Base-by-base conservation (phyloP, 2,113 vertebrate species). In the Oryzias woworae region DNA sequence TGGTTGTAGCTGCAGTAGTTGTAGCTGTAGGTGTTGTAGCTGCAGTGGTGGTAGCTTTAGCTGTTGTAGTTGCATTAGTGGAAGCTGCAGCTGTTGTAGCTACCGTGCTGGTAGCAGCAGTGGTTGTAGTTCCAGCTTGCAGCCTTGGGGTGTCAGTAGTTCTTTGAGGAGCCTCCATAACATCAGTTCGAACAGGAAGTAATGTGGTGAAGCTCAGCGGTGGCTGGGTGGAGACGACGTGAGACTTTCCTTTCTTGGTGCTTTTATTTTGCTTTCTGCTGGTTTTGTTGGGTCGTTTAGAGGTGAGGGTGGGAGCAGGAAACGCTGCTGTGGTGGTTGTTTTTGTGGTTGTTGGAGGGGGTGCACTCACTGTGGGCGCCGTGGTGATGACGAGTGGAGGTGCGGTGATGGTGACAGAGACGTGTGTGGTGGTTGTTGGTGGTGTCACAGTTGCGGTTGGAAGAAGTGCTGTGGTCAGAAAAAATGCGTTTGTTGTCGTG, bases 251-350 rank as follows among this genome's bases (percentile, higher is more conserved):
- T 51, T 85, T 88, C 71, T 81, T 89, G 50, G 47, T 4, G 0
- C 67, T 41, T 79, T 87, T 90, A 43, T 73, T 84, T 58, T 52
- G 85, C 51, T 88, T 91, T 71, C 77, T 90, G 49, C 7, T 76
- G 14, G 49, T 61, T 73, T 75, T 84, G 68, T 72, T 78, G 16
- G 57, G 43, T 61, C 77, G 85, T 49, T 16, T 77, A 0, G 4
- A 4, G 5, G 45, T 36, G 20, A 23, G 2, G 15, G 57, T 43
- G 24, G 42, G 36, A 15, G 73, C 18, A 3, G 18, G 23, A 42
- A n/a, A 13, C 46, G 36, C 1, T 20, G 66, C 13, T 22, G 43
- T 49, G 24, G 55, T 55, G 12, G 64, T 69, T 1, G 66, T 51
- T 12, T 66, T 49, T 3, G 62, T 55, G 47, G 64, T 51, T 2